A percentile compares a stretch with the other conserved stretches of the same genome.
These are phyloP conservation scores for Pangasius krempfi DNA, from an alignment of 2,797 vertebrate genomes.

Conservation along the genomic window DNA sequence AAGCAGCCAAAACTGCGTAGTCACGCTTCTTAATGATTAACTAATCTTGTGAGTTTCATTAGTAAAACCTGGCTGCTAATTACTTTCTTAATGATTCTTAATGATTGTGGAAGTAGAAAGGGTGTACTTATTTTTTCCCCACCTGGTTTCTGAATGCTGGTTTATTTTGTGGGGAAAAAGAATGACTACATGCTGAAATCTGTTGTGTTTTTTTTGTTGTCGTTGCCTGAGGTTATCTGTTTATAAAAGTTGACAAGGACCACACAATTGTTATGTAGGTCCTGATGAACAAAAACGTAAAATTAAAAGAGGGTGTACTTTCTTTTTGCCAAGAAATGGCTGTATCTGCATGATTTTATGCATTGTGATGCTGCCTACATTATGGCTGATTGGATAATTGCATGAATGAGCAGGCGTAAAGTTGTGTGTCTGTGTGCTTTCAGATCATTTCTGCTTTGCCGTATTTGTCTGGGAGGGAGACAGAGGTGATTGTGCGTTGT, in stretches of 20 bases:
- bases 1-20: neutral
- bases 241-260: neutral
- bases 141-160: neutral
- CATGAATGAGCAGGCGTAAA: neutral
- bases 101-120: neutral
- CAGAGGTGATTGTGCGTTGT: slow-evolving; percentile 60
- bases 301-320: neutral
- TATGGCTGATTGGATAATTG: neutral
- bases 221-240: neutral
- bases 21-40: neutral
- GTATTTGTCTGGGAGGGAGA: slow-evolving; percentile 57
- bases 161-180: neutral
- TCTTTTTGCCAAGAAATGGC: neutral
- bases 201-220: neutral
- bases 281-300: neutral
- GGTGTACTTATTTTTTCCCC: neutral
- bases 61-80: neutral
- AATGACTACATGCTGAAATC: neutral
- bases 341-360: neutral
- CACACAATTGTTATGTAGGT: neutral
- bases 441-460: slow-evolving; percentile 61
- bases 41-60: neutral
- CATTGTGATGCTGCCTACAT: too few species aligned
- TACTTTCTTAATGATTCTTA: neutral
- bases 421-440: slow-evolving; percentile 19